These are phyloP conservation scores for Accipiter cooperii DNA, from an alignment of 2,113 vertebrate genomes.

Conservation along the genomic window DNA sequence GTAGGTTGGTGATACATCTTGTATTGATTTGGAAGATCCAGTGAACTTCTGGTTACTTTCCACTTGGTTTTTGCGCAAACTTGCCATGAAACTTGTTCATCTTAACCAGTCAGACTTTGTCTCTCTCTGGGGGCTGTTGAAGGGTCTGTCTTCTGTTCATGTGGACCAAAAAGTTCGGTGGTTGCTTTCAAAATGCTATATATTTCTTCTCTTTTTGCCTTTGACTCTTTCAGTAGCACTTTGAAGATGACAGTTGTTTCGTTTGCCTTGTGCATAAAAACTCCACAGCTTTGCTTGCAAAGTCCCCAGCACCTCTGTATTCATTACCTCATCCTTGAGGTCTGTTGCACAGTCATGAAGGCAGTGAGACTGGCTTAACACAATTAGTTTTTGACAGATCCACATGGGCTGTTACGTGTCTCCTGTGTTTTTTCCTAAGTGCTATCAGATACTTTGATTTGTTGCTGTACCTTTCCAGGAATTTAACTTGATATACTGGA, in stretches of 20 bases:
- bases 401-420: not conserved
- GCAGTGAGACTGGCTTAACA: not conserved
- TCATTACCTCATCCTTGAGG: not conserved
- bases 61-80: not conserved
- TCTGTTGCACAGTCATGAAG: not conserved
- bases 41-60: not conserved
- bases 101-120: not conserved
- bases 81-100: not conserved
- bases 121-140: not conserved
- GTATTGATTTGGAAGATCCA: not conserved
- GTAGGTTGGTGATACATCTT: not conserved
- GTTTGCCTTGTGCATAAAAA: not conserved
- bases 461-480: not conserved
- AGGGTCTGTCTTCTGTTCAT: not conserved
- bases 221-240: not conserved
- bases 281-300: not conserved
- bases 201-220: not conserved
- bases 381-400: not conserved
- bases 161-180: not conserved
- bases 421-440: not conserved
- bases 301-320: not conserved
- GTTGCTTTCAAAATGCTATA: not conserved
- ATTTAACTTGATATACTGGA: not conserved
- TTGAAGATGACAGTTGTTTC: not conserved
- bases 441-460: not conserved